These are phyloP conservation scores for Theonella swinhoei DNA, from an alignment of 37 sponge, comb jelly and placozoan species.

Conservation along the genomic window DNA sequence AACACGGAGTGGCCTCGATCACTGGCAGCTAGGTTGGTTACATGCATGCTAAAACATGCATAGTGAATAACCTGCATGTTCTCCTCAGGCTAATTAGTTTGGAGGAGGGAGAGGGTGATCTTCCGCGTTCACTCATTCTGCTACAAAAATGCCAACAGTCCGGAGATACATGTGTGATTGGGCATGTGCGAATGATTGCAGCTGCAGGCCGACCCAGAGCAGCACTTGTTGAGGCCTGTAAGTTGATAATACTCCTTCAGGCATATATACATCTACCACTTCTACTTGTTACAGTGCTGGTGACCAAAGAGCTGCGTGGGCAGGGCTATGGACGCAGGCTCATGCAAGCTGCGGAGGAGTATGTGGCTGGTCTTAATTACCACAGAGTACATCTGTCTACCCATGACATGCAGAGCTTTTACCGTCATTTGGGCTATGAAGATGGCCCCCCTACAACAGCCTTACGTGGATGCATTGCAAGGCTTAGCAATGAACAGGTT, in stretches of 20 bases:
- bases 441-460: conserved; percentile 34
- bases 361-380: conserved; percentile 36
- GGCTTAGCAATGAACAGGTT: conserved; percentile 11
- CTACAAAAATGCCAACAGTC: not conserved
- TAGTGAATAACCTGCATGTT: not conserved
- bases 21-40: conserved; percentile 38
- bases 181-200: conserved; percentile 47
- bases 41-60: too few relatives aligned
- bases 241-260: not conserved
- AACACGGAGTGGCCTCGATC: conserved; percentile 66
- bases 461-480: conserved; percentile 27
- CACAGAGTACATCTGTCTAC: conserved; percentile 64
- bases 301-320: conserved; percentile 31
- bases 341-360: conserved; percentile 56
- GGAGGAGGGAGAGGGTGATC: conserved; percentile 4
- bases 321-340: conserved; percentile 55
- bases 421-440: conserved; percentile 59
- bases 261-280: not conserved
- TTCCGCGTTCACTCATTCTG: conserved; percentile 67
- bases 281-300: conserved; percentile 28
- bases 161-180: conserved; percentile 33
- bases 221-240: conserved; percentile 60
- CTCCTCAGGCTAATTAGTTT: conserved; percentile 6
- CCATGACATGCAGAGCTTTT: conserved; percentile 67
- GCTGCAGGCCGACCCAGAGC: conserved; percentile 29